Percentiles rank a stretch among this genome's conserved stretches.
Evolutionary conservation across 2,797 vertebrate species (phyloP).

Genomic region (Anguilla pacifica): DNA sequence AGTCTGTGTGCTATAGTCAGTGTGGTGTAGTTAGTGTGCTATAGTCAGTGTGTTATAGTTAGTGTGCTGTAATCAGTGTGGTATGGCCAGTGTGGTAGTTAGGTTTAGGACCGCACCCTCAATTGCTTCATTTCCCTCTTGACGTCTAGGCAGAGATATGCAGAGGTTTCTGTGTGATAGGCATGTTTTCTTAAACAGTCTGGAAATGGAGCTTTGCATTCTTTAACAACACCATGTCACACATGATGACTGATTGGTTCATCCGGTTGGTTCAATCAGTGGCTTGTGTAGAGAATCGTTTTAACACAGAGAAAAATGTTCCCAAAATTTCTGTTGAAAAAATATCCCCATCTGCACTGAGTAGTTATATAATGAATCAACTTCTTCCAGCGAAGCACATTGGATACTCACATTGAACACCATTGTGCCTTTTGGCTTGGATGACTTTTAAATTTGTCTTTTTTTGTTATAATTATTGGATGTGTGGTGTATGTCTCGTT

Average conservation of each 20-base stretch:
- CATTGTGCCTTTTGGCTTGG: background rate
- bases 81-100: background rate
- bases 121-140: background rate
- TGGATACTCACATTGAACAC: background rate
- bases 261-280: background rate
- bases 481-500: background rate
- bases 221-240: background rate
- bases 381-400: background rate
- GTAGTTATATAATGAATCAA: background rate
- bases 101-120: background rate
- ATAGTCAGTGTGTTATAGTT: background rate
- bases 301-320: background rate
- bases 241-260: background rate
- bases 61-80: background rate
- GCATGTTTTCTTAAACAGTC: background rate
- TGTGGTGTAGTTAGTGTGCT: background rate
- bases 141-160: background rate
- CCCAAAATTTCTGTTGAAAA: background rate
- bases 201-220: background rate
- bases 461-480: background rate
- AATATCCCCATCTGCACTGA: background rate
- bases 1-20: background rate
- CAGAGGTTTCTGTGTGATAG: background rate
- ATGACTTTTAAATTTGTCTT: background rate
- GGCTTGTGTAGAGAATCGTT: background rate